Evolutionary conservation across 2,113 vertebrate genomes (phyloP).

Genomic region (Cebus imitator): DNA sequence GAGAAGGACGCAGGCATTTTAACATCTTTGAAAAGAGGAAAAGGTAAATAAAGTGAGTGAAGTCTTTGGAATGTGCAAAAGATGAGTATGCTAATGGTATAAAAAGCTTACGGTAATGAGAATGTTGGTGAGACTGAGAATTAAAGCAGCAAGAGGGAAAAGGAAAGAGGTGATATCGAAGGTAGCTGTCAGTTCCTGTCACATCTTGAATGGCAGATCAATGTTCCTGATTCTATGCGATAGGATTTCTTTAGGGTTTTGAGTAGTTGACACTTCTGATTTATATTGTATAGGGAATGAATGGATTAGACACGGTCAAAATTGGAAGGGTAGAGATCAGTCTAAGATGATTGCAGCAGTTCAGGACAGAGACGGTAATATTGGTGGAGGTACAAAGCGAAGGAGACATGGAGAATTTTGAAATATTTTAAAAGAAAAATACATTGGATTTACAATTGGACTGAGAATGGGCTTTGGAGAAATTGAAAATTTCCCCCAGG

Average conservation of each 20-base stretch:
- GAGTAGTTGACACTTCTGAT: background rate
- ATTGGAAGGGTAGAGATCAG: background rate
- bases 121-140: background rate
- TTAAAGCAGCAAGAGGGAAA: background rate
- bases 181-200: background rate
- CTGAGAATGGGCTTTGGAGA: background rate
- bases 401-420: background rate
- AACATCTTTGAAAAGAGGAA: background rate
- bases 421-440: background rate
- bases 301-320: background rate
- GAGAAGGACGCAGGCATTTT: background rate
- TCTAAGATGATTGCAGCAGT: background rate
- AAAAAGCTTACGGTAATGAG: no score
- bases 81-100: background rate
- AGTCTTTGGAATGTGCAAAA: background rate
- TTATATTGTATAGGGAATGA: background rate
- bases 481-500: background rate
- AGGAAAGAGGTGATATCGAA: fast-evolving
- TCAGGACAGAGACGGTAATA: fast-evolving
- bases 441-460: background rate
- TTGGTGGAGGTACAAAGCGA: fast-evolving
- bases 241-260: background rate
- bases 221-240: background rate
- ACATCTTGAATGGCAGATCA: background rate
- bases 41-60: fast-evolving